Evolutionary conservation across 2,888 invertebrate genomes (phyloP).

Genomic region (Stenichneumon culpator): DNA sequence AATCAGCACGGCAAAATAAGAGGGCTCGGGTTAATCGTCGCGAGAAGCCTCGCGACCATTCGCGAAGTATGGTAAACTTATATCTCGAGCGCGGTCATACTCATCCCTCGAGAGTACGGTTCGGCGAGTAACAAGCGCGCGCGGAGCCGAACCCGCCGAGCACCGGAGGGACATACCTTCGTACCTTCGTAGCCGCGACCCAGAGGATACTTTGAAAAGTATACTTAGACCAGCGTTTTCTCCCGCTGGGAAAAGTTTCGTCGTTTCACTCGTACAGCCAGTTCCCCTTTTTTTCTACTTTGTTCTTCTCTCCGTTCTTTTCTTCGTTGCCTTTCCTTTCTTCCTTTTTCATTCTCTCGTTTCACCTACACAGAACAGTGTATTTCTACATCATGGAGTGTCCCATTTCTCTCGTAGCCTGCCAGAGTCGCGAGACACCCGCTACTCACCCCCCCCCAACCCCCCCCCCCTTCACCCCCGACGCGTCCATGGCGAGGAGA

Average conservation of each 20-base stretch:
- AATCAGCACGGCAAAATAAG: background rate
- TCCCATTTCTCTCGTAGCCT: constrained; percentile 42
- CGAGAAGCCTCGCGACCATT: constrained; percentile 57
- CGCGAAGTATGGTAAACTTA: constrained; percentile 61
- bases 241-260: constrained; percentile 51
- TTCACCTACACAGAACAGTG: constrained; percentile 5
- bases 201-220: constrained; percentile 62
- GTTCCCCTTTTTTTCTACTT: constrained; percentile 21
- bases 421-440: constrained; percentile 20
- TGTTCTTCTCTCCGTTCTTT: constrained; percentile 14
- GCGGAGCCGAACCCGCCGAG: background rate
- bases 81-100: constrained; percentile 30
- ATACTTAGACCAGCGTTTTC: constrained; percentile 52
- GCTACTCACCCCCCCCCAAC: background rate
- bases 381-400: constrained; percentile 49
- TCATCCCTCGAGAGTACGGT: constrained; percentile 44
- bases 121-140: constrained; percentile 18
- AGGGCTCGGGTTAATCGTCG: constrained; percentile 57
- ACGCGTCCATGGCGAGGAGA: background rate
- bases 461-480: background rate
- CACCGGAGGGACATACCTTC: background rate
- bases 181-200: constrained; percentile 31
- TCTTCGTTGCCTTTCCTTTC: constrained; percentile 9
- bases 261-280: constrained; percentile 46
- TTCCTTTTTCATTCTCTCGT: constrained; percentile 6